Base-by-base conservation (phyloP, 2,888 invertebrate genomes). In the Patella caerulea region DNA sequence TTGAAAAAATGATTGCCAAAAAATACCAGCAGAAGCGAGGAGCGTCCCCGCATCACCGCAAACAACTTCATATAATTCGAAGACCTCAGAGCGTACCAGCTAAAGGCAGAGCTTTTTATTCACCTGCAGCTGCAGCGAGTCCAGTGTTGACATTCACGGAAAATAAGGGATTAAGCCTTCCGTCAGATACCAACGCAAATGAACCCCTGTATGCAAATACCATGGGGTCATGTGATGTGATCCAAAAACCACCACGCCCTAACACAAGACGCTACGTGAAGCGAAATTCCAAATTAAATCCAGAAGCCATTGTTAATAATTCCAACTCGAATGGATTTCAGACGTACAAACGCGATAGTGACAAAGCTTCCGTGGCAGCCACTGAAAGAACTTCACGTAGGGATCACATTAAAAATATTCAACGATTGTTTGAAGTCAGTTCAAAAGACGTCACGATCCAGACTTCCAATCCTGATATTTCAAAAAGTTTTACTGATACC, bases 61-160 rank as follows among this genome's bases (percentile, higher is more conserved):
- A 65, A 65, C 65, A 65, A 14, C 24, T 65, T 3, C 65, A 65
- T 65, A 65, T 65, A 12, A 65, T 65, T 65, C 65, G 65, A 65
- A 9, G 65, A 3, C 65, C 65, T 3, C 65, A 65, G 24, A 65
- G 65, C 24, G 65, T 65, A 3, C 65, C 65, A 15, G 65, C 65
- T 24, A 19, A 65, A 24, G 65, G 65, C 14, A 65, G 65, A 65
- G 65, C 24, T 24, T 24, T 65, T 12, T 65, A 65, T 65, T 24
- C 65, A 19, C 19, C 65, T 65, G 65, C 24, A 0, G 65, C 65
- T 3, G 12, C 65, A 11, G 19, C 24, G 0, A 24, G 24, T 14
- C 24, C 65, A 15, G 65, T 65, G 19, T 24, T 24, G 19, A 24
- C 65, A 9, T 19, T 24, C 19, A 19, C 65, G 3, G 24, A 11